Base-by-base conservation (phyloP, 2,888 invertebrate species). In the Xylophagus ater region DNA sequence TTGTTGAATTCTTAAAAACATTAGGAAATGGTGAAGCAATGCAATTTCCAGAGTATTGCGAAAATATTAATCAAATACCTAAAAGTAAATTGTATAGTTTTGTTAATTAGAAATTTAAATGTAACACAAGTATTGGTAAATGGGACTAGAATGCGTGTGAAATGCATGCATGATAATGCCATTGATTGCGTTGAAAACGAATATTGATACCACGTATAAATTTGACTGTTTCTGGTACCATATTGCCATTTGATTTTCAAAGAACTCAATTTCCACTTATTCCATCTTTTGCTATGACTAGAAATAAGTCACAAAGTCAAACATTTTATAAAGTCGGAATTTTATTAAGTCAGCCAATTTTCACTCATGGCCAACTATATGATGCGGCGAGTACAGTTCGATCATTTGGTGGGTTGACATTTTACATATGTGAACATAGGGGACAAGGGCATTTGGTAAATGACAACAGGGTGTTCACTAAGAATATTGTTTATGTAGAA, bases 201-300 rank as follows among this genome's bases (percentile, higher is more conserved):
- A 42, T 42, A 26, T 34, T 42, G 15, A 42, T 37, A 19, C 30
- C 37, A 14, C 26, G 42, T 26, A 42, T 42, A 19, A 37, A 42
- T 29, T 42, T 42, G 15, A 38, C 37, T 18, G 37, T 14, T 33
- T 21, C 29, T 26, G 37, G 37, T 4, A 37, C 42, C 6, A 26
- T 37, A 26, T 33, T 42, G 18, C 37, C 42, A 6, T 42, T 33
- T 17, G 9, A 32, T 13, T 37, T 42, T 37, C 37, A 34, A 33
- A 12, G 37, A 28, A 42, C 33, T 18, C 37, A 42, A 21, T 37
- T 42, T 21, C 33, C 37, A 20, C 14, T 42, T 23, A 37, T 42
- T 12, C 42, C 42, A n/a, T 37, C 42, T 8, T 42, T 42, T 28
- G 42, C 42, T 10, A 42, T 42, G 33, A 42, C 42, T n/a, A 42